phyloP scores from a whole-genome alignment of 2,888 invertebrate genomes.

The Busseola fusca region DNA sequence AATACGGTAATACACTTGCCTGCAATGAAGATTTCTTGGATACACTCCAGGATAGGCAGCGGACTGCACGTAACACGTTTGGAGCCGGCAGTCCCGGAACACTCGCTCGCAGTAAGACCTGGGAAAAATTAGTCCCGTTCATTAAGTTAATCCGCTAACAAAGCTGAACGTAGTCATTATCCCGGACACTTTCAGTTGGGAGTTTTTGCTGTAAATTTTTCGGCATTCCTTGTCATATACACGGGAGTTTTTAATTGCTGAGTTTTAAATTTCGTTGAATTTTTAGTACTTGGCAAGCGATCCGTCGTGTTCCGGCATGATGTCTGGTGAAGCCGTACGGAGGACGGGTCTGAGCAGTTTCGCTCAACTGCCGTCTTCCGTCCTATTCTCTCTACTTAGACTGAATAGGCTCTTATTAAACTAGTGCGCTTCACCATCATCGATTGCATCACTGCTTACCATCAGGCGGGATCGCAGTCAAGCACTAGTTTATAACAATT shows the following conservation, averaged over 20 bases:
- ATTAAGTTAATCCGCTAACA: conserved; percentile 60
- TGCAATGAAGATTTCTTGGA: conserved; percentile 96
- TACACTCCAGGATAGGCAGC: conserved; percentile 98
- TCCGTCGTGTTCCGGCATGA: no score
- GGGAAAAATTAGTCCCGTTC: conserved; percentile 57
- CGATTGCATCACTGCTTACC: no score
- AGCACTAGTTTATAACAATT: no score
- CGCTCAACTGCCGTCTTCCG: no score
- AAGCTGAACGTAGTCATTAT: conserved; percentile 57
- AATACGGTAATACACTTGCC: conserved; percentile 68
- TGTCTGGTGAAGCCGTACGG: no score
- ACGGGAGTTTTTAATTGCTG: conserved; percentile 32
- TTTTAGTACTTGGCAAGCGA: conserved; percentile 31
- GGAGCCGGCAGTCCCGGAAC: conserved; percentile 95
- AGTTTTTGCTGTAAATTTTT: conserved; percentile 41
- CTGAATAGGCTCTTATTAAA: no score
- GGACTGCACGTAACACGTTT: conserved; percentile 97
- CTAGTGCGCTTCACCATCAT: no score
- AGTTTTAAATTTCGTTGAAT: conserved; percentile 14
- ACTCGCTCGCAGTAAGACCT: conserved; percentile 96
- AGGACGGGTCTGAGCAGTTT: no score
- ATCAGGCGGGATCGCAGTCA: no score
- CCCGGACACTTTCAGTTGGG: conserved; percentile 45
- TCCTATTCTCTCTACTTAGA: no score
- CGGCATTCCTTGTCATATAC: conserved; percentile 9